A percentile compares a stretch with the other conserved stretches of the same genome.
phyloP scores from a whole-genome alignment of 2,797 vertebrate genomes.

The Gambelia wislizenii region DNA sequence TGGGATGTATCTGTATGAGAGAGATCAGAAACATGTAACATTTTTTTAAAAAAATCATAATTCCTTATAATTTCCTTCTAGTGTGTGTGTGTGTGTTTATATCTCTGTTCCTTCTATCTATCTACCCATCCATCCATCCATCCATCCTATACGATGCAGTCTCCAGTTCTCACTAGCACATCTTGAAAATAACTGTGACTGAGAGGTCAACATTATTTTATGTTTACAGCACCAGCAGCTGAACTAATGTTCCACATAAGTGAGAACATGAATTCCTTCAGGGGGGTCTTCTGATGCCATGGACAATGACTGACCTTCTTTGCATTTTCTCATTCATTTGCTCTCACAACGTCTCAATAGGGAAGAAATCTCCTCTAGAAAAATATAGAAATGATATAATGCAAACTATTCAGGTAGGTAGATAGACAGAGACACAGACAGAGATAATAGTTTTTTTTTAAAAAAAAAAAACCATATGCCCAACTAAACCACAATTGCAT shows the following conservation, averaged over 20 bases:
- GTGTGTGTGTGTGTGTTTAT: too few relatives aligned
- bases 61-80: too few relatives aligned
- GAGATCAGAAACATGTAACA: neutral
- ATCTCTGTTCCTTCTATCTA: neutral
- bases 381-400: slow-evolving; percentile 62
- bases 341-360: slow-evolving; percentile 53
- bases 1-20: neutral
- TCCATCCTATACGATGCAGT: neutral
- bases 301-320: slow-evolving; percentile 73
- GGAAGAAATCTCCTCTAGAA: slow-evolving; percentile 61
- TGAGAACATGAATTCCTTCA: slow-evolving; percentile 65
- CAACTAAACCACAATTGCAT: neutral
- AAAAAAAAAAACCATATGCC: too few relatives aligned
- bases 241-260: slow-evolving; percentile 59
- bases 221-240: slow-evolving; percentile 56
- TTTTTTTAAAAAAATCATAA: too few relatives aligned
- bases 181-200: neutral
- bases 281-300: slow-evolving; percentile 53
- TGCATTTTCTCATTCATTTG: slow-evolving; percentile 69
- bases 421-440: too few relatives aligned
- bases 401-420: slow-evolving; percentile 38
- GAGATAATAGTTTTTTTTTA: too few relatives aligned
- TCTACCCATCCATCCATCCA: neutral
- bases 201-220: slow-evolving; percentile 65
- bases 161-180: neutral